Evolutionary conservation across 2,797 vertebrate genomes (phyloP).

Genomic region (Cephalopachus bancanus): DNA sequence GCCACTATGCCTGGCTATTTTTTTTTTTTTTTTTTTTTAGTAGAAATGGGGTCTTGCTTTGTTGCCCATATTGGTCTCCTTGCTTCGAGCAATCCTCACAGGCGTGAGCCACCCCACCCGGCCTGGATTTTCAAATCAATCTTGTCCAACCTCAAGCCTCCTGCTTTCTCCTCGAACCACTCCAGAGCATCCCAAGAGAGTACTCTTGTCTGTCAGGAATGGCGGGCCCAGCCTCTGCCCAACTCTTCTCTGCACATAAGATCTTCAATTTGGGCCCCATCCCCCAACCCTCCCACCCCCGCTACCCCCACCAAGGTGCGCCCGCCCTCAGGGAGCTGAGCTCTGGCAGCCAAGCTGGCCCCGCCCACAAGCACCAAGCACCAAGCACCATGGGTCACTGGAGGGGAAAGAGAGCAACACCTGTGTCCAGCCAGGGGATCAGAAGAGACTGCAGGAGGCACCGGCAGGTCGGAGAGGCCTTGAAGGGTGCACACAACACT

Average conservation of each 20-base stretch:
- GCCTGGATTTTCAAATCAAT: not conserved
- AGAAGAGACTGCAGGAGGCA: rapidly evolving
- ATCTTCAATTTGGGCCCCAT: not conserved
- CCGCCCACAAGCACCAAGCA: not conserved
- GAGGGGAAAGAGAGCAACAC: too few species aligned
- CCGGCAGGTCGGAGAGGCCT: not conserved
- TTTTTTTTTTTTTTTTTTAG: too few species aligned
- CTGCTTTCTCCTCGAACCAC: too few species aligned
- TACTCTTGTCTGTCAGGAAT: not conserved
- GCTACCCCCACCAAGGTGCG: too few species aligned
- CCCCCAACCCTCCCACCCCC: too few species aligned
- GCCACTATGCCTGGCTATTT: too few species aligned
- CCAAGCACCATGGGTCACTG: too few species aligned
- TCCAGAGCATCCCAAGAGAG: not conserved
- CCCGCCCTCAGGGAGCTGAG: not conserved
- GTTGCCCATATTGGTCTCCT: too few species aligned
- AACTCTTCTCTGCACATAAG: not conserved
- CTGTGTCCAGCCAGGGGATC: too few species aligned
- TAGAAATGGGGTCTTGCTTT: too few species aligned
- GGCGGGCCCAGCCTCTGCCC: not conserved
- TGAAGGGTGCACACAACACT: not conserved
- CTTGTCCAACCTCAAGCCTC: not conserved
- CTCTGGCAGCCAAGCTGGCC: not conserved
- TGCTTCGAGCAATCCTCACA: too few species aligned
- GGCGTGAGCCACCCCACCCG: not conserved